Base-by-base conservation (phyloP, 1,140 invertebrate species). In the Latrodectus geometricus region DNA sequence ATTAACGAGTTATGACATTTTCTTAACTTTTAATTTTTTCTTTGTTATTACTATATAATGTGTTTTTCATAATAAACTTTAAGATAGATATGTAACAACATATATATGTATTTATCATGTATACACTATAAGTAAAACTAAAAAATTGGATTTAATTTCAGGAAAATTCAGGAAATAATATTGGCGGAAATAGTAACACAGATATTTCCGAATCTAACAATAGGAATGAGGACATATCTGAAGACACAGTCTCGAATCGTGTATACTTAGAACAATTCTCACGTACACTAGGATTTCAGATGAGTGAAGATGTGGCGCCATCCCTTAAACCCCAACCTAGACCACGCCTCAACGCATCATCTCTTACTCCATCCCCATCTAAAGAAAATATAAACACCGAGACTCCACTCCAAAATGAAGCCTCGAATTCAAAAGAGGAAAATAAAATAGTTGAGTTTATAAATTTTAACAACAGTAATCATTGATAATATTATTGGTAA, bases 221-320 rank as follows among this genome's bases (percentile, higher is more conserved):
- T 35, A 35, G 35, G 21, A 50, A 8, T 12, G 61, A 65, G 5
- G 35, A 35, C 35, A n/a, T 8, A 1, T 23, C 74, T 14, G 48
- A 65, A 52, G 81, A 84, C n/a, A 52, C 15, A n/a, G 73, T 65
- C 14, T 76, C 82, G 9, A 75, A 86, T 12, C 74, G 75, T 9
- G 83, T 86, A n/a, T 86, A 86, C 20, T 61, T 86, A 14, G 83
- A 86, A 70, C 83, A 86, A 17, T 86, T 86, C 68, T 86, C 83
- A 9, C 74, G 83, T 14, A 86, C 83, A 7, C 66, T 86, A 1
- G 83, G 83, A n/a, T 86, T 86, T 61, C 65, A 86, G 21, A 86
- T 86, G 73, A 78, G 74, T 14, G 83, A 86, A 21, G 83, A 86
- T 21, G n/a, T 76, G 8, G n/a, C n/a, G n/a, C 82, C 82, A 11